Evolutionary conservation across 2,797 vertebrate genomes (phyloP), one percentile per base, ranked within the genome.

Genomic region (Gallinago nigripennis): DNA sequence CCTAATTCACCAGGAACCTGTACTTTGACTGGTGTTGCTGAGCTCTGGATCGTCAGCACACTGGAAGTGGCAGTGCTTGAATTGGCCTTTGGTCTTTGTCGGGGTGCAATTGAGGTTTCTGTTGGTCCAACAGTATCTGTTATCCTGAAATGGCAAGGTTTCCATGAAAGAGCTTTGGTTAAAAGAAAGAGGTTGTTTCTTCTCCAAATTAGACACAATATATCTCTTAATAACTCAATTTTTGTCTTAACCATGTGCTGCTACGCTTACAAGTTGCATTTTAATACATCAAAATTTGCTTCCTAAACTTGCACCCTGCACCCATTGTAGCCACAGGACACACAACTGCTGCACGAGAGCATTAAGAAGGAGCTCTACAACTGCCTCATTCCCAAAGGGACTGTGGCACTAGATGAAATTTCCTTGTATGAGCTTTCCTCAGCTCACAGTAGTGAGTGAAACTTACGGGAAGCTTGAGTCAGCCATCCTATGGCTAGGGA

Each of bases 101-200:
- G 98, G 14, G 99, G 99, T 88, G 98, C 99, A 85, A 99, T 99
- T n/a, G 99, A 99, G 68, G 99, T 99, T 97, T 99, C 99, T n/a
- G 99, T 99, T 91, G 99, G 99, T 65, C 99, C 99, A 92, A 99
- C 98, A 13, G 98, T 98, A 94, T 99, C 99, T 15, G 99, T 99
- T 97, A 99, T 99, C 98, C 99, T 99, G 96, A 16, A 98, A 94
- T 1, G 41, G 13, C 51, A 96, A 46, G 87, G 83, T 43, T 88
- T 72, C 64, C 82, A 84, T 3, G 14, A 11, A 28, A 85, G 25
- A 94, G 6, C n/a, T 7, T 71, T 21, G 3, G 71, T 43, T 48
- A 6, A 56, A 77, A 50, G 10, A 18, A 18, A 54, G 50, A 11
- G 16, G 28, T 14, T 28, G 4, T 9, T 84, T 30, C 18, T n/a